Evolutionary conservation across 2,888 invertebrate species (phyloP).

Genomic region (Torymus texanus): DNA sequence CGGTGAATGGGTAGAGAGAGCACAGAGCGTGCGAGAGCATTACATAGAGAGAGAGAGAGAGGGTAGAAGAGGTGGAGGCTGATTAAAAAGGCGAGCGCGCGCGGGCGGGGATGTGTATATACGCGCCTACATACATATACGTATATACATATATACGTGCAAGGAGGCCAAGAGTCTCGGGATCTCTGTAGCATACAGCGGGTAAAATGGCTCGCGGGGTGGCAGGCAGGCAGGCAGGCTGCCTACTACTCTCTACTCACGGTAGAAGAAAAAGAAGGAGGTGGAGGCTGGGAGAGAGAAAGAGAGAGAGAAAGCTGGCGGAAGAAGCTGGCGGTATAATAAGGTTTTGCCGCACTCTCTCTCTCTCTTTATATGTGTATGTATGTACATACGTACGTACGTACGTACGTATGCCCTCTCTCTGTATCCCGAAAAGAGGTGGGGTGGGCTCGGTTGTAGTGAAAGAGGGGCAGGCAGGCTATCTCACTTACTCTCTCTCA

Average conservation of each 20-base stretch:
- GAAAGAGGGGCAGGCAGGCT: background rate
- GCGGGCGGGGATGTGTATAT: background rate
- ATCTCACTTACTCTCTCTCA: background rate
- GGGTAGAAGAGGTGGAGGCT: background rate
- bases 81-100: slow-evolving; percentile 8
- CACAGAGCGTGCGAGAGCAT: slow-evolving; percentile 48
- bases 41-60: slow-evolving; percentile 40
- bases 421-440: too few relatives aligned
- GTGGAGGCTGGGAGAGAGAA: background rate
- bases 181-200: too few relatives aligned
- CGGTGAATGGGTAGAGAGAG: slow-evolving; percentile 10
- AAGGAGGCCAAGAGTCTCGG: too few relatives aligned
- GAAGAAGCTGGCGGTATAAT: slow-evolving; percentile 18
- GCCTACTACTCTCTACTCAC: background rate
- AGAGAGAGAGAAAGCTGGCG: background rate
- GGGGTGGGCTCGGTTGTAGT: background rate
- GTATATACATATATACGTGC: too few relatives aligned
- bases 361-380: background rate
- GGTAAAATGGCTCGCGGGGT: too few relatives aligned
- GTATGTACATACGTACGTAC: background rate
- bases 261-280: background rate
- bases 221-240: too few relatives aligned
- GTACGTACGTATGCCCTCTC: too few relatives aligned
- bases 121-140: too few relatives aligned
- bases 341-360: slow-evolving; percentile 51